Conservation (phyloP, 1,140 invertebrate genomes). For the Caerostris extrusa region DNA sequence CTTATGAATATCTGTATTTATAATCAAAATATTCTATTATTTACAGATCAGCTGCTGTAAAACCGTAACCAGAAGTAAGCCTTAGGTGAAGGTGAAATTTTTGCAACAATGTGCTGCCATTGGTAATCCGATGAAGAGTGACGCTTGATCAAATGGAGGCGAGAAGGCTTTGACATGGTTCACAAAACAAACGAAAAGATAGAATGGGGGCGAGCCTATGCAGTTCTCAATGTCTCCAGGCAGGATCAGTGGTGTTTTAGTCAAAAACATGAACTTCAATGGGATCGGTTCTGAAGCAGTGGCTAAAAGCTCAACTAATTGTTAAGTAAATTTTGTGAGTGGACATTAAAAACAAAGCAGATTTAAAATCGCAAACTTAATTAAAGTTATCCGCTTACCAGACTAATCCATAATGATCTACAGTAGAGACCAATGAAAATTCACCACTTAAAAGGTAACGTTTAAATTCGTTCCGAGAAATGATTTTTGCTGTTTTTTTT, state of each 20-base stretch:
- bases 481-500: no score
- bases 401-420: no score
- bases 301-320: slow-evolving; percentile 85
- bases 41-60: slow-evolving; percentile 92
- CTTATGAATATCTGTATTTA: no score
- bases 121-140: slow-evolving; percentile 91
- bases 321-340: slow-evolving; percentile 85
- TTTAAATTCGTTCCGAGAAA: no score
- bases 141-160: slow-evolving; percentile 93
- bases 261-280: slow-evolving; percentile 95
- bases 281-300: slow-evolving; percentile 90
- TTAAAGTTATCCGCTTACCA: no score
- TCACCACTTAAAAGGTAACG: no score
- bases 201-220: slow-evolving; percentile 88
- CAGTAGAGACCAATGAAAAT: no score
- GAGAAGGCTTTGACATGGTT: slow-evolving; percentile 80
- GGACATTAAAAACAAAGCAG: not conserved
- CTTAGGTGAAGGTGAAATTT: slow-evolving; percentile 89
- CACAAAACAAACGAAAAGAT: slow-evolving; percentile 75
- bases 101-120: slow-evolving; percentile 92
- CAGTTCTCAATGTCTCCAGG: slow-evolving; percentile 88
- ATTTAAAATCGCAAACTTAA: not conserved
- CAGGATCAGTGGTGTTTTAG: slow-evolving; percentile 94
- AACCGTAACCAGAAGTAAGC: slow-evolving; percentile 87
- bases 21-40: not conserved